Base-by-base conservation (phyloP, 2,888 invertebrate species). In the Sialis fuliginosa region DNA sequence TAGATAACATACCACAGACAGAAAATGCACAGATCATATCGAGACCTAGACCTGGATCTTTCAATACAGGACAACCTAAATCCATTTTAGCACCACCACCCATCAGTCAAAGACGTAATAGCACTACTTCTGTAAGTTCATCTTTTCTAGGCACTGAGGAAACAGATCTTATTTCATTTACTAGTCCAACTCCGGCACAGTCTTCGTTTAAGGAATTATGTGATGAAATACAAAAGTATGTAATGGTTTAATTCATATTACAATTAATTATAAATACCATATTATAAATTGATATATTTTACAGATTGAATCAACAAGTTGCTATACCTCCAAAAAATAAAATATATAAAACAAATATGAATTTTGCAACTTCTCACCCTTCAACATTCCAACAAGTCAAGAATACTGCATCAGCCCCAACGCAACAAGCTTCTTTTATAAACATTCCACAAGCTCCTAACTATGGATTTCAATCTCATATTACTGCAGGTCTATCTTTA, bases 141-240 rank as follows among this genome's bases (percentile, higher is more conserved):
- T 66, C 69, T 45, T 67, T 68, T 46, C 60, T 66, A 13, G 66
- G 70, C 51, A 68, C 68, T 1, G 58, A 58, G 45, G 64, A 67
- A 31, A 75, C 71, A 49, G 82, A 83, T 65, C 65, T 83, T 51
- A 83, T 83, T 55, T 81, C 80, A 9, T 83, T 83, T 58, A 64
- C 76, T 13, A 81, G 79, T 60, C 81, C 81, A 13, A 22, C 45
- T 39, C 30, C 47, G 13, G 13, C 45, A 10, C 62, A 70, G 52
- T 63, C 70, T 48, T 69, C 71, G 45, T 69, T 77, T 54, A 77
- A 77, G 52, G 74, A 77, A 52, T 69, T 77, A 54, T 73, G 77
- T 49, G 70, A 70, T 46, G 71, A 74, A 56, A 63, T 72, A 51
- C 72, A 72, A 56, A 72, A 67, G 70, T 70, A 60, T 58, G 60